Percentiles rank a stretch among this genome's conserved stretches.
phyloP scores from a whole-genome alignment of 2,888 invertebrate genomes.

The Linyphia triangularis region DNA sequence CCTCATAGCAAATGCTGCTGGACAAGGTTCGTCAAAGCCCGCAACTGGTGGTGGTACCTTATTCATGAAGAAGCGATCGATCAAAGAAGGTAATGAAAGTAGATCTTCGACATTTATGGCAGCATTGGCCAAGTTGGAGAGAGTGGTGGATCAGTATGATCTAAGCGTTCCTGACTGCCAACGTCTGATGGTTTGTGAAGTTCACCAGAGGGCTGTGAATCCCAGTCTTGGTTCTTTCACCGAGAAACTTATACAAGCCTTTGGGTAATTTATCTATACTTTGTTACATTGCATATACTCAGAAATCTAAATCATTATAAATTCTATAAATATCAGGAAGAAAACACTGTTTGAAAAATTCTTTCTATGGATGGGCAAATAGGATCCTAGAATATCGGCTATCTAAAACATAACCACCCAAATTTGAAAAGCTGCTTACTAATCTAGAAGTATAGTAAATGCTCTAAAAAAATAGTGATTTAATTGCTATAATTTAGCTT shows the following conservation, averaged over 20 bases:
- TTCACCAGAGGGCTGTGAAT: conserved; percentile 61
- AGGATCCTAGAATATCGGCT: too few species aligned
- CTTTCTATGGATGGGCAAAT: too few species aligned
- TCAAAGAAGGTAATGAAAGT: conserved; percentile 7
- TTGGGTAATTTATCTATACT: conserved; percentile 64
- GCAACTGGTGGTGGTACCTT: conserved; percentile 33
- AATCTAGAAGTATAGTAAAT: too few species aligned
- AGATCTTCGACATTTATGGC: conserved; percentile 50
- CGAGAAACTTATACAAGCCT: conserved; percentile 72
- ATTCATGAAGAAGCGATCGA: conserved; percentile 58
- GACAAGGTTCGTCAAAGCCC: conserved; percentile 11
- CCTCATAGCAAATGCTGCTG: conserved; percentile 47
- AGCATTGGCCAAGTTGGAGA: conserved; percentile 61
- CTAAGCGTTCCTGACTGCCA: conserved; percentile 72
- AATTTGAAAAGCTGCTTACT: too few species aligned
- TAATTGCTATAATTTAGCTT: too few species aligned
- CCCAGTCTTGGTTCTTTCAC: conserved; percentile 72
- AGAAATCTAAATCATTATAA: too few species aligned
- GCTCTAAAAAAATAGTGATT: too few species aligned
- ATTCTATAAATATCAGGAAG: too few species aligned
- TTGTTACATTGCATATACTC: too few species aligned
- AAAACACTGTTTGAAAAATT: too few species aligned
- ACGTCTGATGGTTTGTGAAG: conserved; percentile 60
- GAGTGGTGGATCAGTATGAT: conserved; percentile 67
- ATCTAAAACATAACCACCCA: too few species aligned